phyloP scores from a whole-genome alignment of 2,888 invertebrate species.

The Choreutis nemorana region DNA sequence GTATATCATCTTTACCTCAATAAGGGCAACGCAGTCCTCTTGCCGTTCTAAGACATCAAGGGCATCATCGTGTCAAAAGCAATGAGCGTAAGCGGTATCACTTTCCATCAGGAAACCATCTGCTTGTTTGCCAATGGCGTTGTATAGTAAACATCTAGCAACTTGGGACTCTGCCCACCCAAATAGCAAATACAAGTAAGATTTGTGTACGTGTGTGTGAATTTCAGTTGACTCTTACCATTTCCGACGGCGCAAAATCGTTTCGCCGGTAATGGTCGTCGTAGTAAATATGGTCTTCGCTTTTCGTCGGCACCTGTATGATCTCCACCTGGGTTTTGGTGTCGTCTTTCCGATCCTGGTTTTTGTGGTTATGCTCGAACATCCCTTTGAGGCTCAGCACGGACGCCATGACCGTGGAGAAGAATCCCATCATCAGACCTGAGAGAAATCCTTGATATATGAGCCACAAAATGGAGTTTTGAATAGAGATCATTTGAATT shows the following conservation, averaged over 20 bases:
- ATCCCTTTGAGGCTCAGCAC: conserved; percentile 68
- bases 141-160: too few relatives aligned
- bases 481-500: neutral
- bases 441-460: conserved; percentile 8
- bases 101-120: too few relatives aligned
- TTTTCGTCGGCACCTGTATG: conserved; percentile 42
- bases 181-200: too few relatives aligned
- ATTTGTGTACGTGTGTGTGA: conserved; percentile 6
- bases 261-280: conserved; percentile 41
- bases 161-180: too few relatives aligned
- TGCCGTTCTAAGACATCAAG: too few relatives aligned
- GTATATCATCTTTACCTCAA: too few relatives aligned
- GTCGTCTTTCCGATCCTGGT: conserved; percentile 42
- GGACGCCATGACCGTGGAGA: conserved; percentile 65
- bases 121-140: too few relatives aligned
- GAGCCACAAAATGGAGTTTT: neutral
- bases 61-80: too few relatives aligned
- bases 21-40: too few relatives aligned
- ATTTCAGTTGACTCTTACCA: conserved; percentile 5
- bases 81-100: too few relatives aligned
- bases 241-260: conserved; percentile 23
- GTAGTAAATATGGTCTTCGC: conserved; percentile 37
- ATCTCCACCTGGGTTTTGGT: conserved; percentile 45
- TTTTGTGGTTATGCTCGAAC: conserved; percentile 37
- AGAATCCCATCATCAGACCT: conserved; percentile 53